Evolutionary conservation across 2,113 vertebrate species (phyloP).

Genomic region (Dunckerocampus dactyliophorus): DNA sequence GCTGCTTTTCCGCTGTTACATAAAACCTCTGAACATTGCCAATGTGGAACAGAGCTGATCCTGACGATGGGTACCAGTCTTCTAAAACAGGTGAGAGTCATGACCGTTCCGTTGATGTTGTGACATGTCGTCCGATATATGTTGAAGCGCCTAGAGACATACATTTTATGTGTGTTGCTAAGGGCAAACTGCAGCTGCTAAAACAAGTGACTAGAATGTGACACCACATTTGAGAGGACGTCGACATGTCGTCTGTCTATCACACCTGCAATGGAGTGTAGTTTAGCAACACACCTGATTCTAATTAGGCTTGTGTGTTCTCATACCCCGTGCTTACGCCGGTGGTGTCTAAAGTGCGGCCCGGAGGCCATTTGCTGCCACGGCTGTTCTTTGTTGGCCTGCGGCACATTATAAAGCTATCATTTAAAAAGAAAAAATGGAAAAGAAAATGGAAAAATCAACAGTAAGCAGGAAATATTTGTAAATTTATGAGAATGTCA

Average conservation of each 20-base stretch:
- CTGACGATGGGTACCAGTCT: constrained; percentile 27
- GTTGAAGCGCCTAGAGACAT: neutral
- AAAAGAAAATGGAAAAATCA: too few relatives aligned
- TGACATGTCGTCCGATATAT: neutral
- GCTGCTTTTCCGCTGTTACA: neutral
- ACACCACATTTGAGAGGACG: neutral
- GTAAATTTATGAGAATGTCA: too few relatives aligned
- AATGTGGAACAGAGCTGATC: constrained; percentile 32
- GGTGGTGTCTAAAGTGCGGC: too few relatives aligned
- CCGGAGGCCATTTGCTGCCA: too few relatives aligned
- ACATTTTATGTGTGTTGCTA: neutral
- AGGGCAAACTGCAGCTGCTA: neutral
- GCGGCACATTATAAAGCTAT: too few relatives aligned
- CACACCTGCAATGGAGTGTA: neutral
- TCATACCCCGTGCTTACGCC: too few relatives aligned
- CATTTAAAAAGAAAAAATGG: too few relatives aligned
- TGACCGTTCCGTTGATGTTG: too few relatives aligned
- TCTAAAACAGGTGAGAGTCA: constrained; percentile 38
- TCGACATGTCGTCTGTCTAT: neutral
- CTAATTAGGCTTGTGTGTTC: too few relatives aligned
- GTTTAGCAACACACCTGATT: neutral
- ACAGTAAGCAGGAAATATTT: too few relatives aligned
- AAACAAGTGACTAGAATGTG: neutral
- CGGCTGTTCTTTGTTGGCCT: too few relatives aligned
- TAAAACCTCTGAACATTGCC: neutral